phyloP scores from a whole-genome alignment of 2,113 vertebrate species.

The Ailuropoda melanoleuca region DNA sequence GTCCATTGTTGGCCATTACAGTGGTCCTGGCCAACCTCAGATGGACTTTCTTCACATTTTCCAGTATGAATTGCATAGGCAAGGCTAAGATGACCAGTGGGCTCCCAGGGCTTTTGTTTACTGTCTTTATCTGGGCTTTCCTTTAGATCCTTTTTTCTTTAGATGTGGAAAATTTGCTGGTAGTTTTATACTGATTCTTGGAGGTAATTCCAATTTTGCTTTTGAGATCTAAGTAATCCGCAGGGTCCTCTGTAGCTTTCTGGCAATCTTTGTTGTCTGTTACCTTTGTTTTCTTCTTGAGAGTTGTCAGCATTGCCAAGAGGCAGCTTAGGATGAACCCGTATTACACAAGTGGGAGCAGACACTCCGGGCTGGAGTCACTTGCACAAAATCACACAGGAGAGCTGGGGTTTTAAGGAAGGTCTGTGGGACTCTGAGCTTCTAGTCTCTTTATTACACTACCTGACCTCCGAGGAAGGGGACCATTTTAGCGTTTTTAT shows the following conservation, averaged over 20 bases:
- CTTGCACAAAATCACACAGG: background rate
- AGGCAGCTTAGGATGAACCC: background rate
- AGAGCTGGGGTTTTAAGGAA: background rate
- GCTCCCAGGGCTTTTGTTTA: background rate
- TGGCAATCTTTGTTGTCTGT: background rate
- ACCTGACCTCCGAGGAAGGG: background rate
- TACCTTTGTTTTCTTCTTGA: background rate
- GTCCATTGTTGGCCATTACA: background rate
- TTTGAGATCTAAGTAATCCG: background rate
- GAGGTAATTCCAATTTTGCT: background rate
- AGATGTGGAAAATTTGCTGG: background rate
- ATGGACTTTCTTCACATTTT: background rate
- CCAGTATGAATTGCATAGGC: background rate
- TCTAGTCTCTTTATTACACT: background rate
- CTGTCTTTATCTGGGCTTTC: background rate
- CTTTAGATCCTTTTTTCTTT: background rate
- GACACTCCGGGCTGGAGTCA: background rate
- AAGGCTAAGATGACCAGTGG: background rate
- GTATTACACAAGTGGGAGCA: background rate
- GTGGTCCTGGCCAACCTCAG: background rate
- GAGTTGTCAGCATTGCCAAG: background rate
- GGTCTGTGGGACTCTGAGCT: background rate
- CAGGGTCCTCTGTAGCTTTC: background rate
- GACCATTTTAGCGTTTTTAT: background rate
- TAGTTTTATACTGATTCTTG: background rate